These are phyloP conservation scores for Rhinoderma darwinii DNA, from an alignment of 2,113 vertebrate species.

Conservation along the genomic window DNA sequence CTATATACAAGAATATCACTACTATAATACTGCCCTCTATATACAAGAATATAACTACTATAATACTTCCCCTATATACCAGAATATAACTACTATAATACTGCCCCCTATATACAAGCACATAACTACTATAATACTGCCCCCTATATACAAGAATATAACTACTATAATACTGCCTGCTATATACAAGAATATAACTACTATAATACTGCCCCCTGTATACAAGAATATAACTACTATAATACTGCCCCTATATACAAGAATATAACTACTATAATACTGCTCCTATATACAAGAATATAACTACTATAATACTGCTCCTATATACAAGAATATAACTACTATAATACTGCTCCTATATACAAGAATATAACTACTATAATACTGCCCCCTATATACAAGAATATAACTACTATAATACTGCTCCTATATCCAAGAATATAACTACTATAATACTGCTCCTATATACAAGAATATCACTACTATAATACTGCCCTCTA, in stretches of 20 bases:
- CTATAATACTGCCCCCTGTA: too few relatives aligned
- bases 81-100: too few relatives aligned
- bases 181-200: too few relatives aligned
- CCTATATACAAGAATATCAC: neutral
- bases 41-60: conserved; percentile 1
- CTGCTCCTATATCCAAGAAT: neutral
- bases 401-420: too few relatives aligned
- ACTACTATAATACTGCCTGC: neutral
- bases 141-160: neutral
- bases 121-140: too few relatives aligned
- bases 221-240: conserved; percentile 21
- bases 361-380: conserved; percentile 23
- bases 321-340: neutral
- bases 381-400: neutral
- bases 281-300: neutral
- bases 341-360: neutral
- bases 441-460: conserved; percentile 1
- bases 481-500: neutral
- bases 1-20: neutral
- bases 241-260: neutral
- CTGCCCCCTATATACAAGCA: neutral
- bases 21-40: neutral
- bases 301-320: neutral
- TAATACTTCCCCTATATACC: neutral
- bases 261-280: conserved; percentile 3